phyloP scores from a whole-genome alignment of 2,113 vertebrate genomes.

The Electrona antarctica region DNA sequence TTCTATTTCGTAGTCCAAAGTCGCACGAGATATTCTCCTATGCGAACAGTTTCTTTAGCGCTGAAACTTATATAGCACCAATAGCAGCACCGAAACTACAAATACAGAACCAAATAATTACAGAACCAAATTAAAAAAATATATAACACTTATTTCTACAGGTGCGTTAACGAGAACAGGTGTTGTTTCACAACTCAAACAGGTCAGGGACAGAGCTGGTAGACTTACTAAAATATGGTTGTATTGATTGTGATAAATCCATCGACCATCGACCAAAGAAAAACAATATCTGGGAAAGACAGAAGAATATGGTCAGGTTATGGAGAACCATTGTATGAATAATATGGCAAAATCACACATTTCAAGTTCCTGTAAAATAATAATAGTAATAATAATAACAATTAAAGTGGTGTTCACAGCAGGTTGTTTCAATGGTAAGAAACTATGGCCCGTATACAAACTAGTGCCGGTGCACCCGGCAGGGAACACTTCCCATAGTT shows the following conservation, averaged over 20 bases:
- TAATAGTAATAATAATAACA: too few relatives aligned
- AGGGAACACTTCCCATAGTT: too few relatives aligned
- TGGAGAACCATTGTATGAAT: slow-evolving; percentile 1
- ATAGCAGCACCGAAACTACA: not conserved
- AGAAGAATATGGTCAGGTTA: slow-evolving; percentile 27
- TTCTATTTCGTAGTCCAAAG: too few relatives aligned
- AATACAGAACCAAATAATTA: not conserved
- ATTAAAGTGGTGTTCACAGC: too few relatives aligned
- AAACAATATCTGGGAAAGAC: slow-evolving; percentile 48
- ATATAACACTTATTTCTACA: too few relatives aligned
- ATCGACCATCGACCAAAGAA: slow-evolving; percentile 67
- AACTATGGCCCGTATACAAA: too few relatives aligned
- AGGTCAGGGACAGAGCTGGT: not conserved
- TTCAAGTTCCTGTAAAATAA: too few relatives aligned
- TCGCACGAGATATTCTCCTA: too few relatives aligned
- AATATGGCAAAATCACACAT: not conserved
- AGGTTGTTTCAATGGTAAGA: too few relatives aligned
- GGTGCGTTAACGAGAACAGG: not conserved
- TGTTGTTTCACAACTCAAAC: not conserved
- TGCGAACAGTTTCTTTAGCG: too few relatives aligned
- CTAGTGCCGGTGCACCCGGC: too few relatives aligned
- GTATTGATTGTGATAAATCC: slow-evolving; percentile 70
- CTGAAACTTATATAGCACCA: too few relatives aligned
- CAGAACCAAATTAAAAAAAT: not conserved
- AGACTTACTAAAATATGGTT: slow-evolving; percentile 70